Evolutionary conservation across 2,113 vertebrate genomes (phyloP).

Genomic region (Sinosuthora webbiana): DNA sequence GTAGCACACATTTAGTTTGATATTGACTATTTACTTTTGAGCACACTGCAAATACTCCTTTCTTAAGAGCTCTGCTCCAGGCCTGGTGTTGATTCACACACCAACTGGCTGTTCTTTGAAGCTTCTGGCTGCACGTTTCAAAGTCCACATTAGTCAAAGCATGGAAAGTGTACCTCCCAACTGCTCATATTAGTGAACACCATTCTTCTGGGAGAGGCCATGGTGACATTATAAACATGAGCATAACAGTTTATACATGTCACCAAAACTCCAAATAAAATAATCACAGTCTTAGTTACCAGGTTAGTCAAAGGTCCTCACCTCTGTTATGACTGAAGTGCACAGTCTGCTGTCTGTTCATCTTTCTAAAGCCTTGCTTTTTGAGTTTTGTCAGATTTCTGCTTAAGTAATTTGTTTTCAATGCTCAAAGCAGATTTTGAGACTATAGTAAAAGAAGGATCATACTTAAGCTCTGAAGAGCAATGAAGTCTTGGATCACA

Average conservation of each 20-base stretch:
- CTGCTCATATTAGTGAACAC: not conserved
- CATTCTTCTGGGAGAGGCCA: not conserved
- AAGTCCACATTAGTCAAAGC: slow-evolving; percentile 33
- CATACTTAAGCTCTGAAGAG: not conserved
- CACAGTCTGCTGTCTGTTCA: not conserved
- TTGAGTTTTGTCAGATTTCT: not conserved
- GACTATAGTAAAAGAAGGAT: not conserved
- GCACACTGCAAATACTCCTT: not conserved
- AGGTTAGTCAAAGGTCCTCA: not conserved
- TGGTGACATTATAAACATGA: slow-evolving; percentile 5
- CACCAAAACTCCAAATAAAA: not conserved
- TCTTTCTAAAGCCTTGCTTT: not conserved
- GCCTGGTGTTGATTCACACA: not conserved
- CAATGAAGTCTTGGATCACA: not conserved
- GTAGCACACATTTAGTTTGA: not conserved
- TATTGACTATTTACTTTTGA: not conserved
- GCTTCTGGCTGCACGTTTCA: not conserved
- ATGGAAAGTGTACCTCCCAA: not conserved
- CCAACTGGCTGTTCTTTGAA: not conserved
- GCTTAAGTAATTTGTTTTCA: not conserved
- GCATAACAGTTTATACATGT: not conserved
- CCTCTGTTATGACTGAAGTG: not conserved
- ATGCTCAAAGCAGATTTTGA: not conserved
- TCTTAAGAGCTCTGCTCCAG: not conserved
- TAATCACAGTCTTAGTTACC: not conserved